phyloP scores from a whole-genome alignment of 2,888 invertebrate genomes.

The Cinara cedri region DNA sequence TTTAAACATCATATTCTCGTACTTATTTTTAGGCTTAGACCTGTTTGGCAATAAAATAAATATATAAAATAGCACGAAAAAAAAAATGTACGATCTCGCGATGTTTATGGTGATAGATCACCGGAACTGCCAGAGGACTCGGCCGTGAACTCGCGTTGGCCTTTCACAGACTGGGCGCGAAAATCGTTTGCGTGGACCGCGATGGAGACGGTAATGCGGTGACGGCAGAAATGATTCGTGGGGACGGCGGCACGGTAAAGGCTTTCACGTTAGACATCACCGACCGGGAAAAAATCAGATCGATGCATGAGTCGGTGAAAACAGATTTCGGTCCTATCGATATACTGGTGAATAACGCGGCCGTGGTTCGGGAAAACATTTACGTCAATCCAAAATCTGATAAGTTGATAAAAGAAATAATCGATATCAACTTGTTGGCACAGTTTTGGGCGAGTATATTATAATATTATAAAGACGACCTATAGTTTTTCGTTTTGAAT shows the following conservation, averaged over 20 bases:
- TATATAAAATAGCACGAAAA: too few relatives aligned
- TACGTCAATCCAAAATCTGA: slow-evolving; percentile 51
- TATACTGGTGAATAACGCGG: slow-evolving; percentile 59
- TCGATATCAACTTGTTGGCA: slow-evolving; percentile 58
- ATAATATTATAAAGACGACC: too few relatives aligned
- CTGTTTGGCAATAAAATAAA: too few relatives aligned
- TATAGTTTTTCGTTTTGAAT: too few relatives aligned
- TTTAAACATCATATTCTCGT: too few relatives aligned
- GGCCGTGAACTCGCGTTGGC: slow-evolving; percentile 55
- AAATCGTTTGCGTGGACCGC: slow-evolving; percentile 58
- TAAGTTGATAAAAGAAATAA: slow-evolving; percentile 40
- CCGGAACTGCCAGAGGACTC: slow-evolving; percentile 58
- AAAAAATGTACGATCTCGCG: background rate
- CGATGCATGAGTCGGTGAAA: slow-evolving; percentile 44
- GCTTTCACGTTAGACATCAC: slow-evolving; percentile 58
- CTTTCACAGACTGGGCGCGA: slow-evolving; percentile 57
- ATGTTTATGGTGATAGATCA: slow-evolving; percentile 43
- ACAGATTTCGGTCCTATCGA: slow-evolving; percentile 58
- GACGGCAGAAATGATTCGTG: slow-evolving; percentile 45
- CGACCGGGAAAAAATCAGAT: slow-evolving; percentile 47
- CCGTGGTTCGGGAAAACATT: slow-evolving; percentile 44
- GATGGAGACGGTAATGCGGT: slow-evolving; percentile 31
- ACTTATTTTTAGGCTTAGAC: too few relatives aligned
- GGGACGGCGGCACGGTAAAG: slow-evolving; percentile 28
- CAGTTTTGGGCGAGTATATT: slow-evolving; percentile 59